These are phyloP conservation scores for Canis aureus DNA, from an alignment of 2,113 vertebrate species.

Conservation along the genomic window DNA sequence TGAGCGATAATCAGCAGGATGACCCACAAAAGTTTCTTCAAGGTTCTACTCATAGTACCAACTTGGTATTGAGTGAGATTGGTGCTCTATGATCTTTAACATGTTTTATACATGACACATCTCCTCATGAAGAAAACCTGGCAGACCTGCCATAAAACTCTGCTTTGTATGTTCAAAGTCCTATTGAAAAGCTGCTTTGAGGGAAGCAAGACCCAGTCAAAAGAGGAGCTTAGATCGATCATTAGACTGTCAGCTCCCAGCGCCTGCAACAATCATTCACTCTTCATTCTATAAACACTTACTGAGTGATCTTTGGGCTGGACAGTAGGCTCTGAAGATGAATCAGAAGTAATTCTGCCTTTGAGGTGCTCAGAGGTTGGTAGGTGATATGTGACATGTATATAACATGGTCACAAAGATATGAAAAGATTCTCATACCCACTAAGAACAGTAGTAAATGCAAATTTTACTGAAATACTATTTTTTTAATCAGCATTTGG, in stretches of 20 bases:
- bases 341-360: background rate
- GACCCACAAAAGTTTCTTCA: background rate
- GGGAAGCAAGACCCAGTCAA: background rate
- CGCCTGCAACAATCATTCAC: background rate
- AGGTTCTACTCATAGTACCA: background rate
- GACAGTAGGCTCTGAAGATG: background rate
- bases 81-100: background rate
- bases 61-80: background rate
- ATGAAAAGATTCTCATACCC: background rate
- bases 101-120: background rate
- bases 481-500: slow-evolving; percentile 30
- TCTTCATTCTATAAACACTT: background rate
- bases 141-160: background rate
- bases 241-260: background rate
- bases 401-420: background rate
- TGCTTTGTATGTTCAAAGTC: background rate
- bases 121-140: background rate
- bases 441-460: background rate
- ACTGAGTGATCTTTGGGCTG: background rate
- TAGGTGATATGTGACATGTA: background rate
- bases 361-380: background rate
- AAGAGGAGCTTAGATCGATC: background rate
- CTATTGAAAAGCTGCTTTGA: background rate
- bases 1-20: background rate
- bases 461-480: background rate